Evolutionary conservation across 2,797 vertebrate species (phyloP).

Genomic region (Ceyx erithaca): DNA sequence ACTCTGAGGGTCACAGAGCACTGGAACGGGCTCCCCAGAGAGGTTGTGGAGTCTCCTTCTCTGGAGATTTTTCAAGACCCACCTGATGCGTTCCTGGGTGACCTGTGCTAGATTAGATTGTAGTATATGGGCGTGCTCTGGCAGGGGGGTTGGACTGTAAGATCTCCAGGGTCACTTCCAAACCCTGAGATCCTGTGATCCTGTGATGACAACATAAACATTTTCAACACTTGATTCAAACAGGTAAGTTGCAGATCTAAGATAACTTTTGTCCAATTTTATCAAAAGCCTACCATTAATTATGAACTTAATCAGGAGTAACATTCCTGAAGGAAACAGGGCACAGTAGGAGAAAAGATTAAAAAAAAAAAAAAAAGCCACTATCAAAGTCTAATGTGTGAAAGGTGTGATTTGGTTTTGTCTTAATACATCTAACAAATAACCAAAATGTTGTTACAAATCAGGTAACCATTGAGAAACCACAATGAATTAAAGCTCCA

Average conservation of each 20-base stretch:
- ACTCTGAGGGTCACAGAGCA: too few species aligned
- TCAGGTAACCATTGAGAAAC: not conserved
- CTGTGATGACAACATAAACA: too few species aligned
- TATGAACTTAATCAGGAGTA: not conserved
- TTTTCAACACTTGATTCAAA: not conserved
- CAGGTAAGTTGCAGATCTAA: not conserved
- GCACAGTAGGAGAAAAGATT: rapidly evolving
- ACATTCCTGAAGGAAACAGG: rapidly evolving
- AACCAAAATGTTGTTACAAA: not conserved
- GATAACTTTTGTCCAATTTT: not conserved
- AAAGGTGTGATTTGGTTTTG: rapidly evolving
- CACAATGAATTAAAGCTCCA: too few species aligned
- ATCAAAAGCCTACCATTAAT: not conserved
- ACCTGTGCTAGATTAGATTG: too few species aligned
- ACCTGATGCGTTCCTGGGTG: too few species aligned
- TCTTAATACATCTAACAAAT: not conserved
- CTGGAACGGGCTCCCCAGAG: too few species aligned
- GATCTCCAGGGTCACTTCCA: too few species aligned
- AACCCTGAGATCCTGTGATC: too few species aligned
- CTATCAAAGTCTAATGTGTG: not conserved
- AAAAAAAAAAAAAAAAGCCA: not conserved
- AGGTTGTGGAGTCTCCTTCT: too few species aligned
- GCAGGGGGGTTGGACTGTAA: too few species aligned
- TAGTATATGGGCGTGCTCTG: too few species aligned
- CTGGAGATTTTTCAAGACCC: too few species aligned